phyloP scores from a whole-genome alignment of 92 coral and sea anemone genomes.

The Siderastrea radians region DNA sequence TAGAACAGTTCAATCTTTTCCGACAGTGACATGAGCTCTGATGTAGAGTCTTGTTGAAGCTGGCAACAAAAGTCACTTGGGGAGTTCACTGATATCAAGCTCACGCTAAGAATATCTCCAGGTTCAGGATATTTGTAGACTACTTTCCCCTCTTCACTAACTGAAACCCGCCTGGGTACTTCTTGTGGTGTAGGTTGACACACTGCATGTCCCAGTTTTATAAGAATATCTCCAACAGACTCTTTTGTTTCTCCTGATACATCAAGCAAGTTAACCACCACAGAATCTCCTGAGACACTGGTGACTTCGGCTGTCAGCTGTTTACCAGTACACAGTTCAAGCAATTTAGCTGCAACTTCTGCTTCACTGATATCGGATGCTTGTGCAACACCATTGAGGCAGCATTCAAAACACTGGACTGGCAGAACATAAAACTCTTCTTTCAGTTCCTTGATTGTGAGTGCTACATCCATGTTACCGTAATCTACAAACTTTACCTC shows the following conservation, averaged over 20 bases:
- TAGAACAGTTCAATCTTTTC: slow-evolving; percentile 55
- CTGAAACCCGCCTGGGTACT: slow-evolving; percentile 12
- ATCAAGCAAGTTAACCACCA: slow-evolving; percentile 55
- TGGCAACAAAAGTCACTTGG: slow-evolving; percentile 81
- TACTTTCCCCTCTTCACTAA: slow-evolving; percentile 41
- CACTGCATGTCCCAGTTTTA: slow-evolving; percentile 42
- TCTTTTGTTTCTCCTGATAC: slow-evolving; percentile 41
- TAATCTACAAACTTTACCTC: slow-evolving; percentile 84
- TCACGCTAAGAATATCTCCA: slow-evolving; percentile 48
- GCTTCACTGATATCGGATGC: slow-evolving; percentile 23
- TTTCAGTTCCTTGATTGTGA: slow-evolving; percentile 57
- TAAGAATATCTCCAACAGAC: slow-evolving; percentile 40
- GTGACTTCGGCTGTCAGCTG: slow-evolving; percentile 62
- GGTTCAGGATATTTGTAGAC: slow-evolving; percentile 34
- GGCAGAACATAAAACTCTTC: slow-evolving; percentile 77
- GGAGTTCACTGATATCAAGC: slow-evolving; percentile 56
- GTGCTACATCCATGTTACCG: slow-evolving; percentile 76
- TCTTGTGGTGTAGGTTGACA: neutral
- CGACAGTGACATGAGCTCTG: slow-evolving; percentile 56
- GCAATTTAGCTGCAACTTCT: slow-evolving; percentile 40
- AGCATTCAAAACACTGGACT: slow-evolving; percentile 74
- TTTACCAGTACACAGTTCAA: slow-evolving; percentile 48
- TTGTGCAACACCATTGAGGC: slow-evolving; percentile 61
- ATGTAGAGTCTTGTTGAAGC: slow-evolving; percentile 31
- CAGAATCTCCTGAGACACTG: slow-evolving; percentile 34